phyloP scores from a whole-genome alignment of 2,888 invertebrate species.

The Andrena dorsata region DNA sequence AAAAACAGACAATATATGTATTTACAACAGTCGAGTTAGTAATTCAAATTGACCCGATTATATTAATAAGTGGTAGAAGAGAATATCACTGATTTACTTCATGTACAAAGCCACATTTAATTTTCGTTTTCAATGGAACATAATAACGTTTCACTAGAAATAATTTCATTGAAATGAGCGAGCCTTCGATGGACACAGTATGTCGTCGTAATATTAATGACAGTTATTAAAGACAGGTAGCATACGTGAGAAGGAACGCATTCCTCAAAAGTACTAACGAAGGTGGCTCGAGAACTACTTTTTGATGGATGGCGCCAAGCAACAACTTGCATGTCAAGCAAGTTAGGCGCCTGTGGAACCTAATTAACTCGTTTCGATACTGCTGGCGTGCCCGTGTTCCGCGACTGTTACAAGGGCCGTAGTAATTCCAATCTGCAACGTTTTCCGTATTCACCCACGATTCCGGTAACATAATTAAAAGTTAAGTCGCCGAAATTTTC shows the following conservation, averaged over 20 bases:
- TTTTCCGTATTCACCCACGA: slow-evolving; percentile 35
- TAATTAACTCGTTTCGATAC: slow-evolving; percentile 70
- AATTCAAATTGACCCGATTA: too few species aligned
- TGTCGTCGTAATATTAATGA: too few species aligned
- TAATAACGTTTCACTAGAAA: not conserved
- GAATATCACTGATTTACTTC: too few species aligned
- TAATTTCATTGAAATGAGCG: too few species aligned
- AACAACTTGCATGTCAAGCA: slow-evolving; percentile 53
- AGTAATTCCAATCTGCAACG: slow-evolving; percentile 62
- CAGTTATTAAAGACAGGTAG: too few species aligned
- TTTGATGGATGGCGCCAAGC: slow-evolving; percentile 46
- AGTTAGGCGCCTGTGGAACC: slow-evolving; percentile 53
- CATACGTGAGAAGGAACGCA: not conserved
- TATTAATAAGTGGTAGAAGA: too few species aligned
- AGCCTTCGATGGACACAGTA: too few species aligned
- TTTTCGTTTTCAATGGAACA: not conserved
- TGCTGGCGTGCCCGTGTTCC: slow-evolving; percentile 38
- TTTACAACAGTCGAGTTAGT: too few species aligned
- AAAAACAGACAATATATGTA: too few species aligned
- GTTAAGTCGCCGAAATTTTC: slow-evolving; percentile 43
- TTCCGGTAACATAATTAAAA: slow-evolving; percentile 59
- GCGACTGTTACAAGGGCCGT: slow-evolving; percentile 44
- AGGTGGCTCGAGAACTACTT: slow-evolving; percentile 29
- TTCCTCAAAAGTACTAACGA: slow-evolving; percentile 2
- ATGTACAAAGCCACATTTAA: not conserved